Base-by-base conservation (phyloP, 92 coral and sea anemone species). In the Meandrina meandrites region DNA sequence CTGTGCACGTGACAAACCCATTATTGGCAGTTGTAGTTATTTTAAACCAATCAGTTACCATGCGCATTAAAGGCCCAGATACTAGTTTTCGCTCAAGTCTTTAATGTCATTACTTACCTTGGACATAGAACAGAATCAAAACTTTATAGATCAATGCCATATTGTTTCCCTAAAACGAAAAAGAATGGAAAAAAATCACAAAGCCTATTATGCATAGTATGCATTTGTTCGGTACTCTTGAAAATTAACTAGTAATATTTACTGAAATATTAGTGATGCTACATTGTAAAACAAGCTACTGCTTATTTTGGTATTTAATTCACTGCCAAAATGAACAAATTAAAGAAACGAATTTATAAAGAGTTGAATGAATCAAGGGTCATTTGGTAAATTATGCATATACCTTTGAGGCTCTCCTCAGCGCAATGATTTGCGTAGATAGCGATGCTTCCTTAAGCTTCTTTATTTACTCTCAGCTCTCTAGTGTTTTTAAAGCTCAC, bases 121-220 rank as follows among this genome's bases (percentile, higher is more conserved):
- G 51, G 11, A 58, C 69, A 56, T 7, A 36, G 18, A 79, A 60
- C 83, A 79, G 28, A 13, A 45, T 21, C 50, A 56, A 10, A 6
- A 79, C 36, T 14, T 14, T 79, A 9, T 32, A 79, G 10, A 37
- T 37, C 22, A 64, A 58, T 34, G 30, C 83, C 83, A 79, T 79
- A 22, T 12, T 58, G 40, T 56, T 54, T 34, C 36, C 13, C 83
- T 60, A 18, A 10, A 16, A 48, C 53, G 53, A n/a, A 40, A 56
- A 36, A 79, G 31, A 24, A 56, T 64, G 5, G 11, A 64, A 64
- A n/a, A 24, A 62, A 62, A 64, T 64, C 3, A 40, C 45, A 40
- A 40, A 40, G 45, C 45, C 45, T 40, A n/a, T n/a, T 40, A 40
- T 40, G n/a, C n/a, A n/a, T n/a, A n/a, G n/a, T n/a, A n/a, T n/a